phyloP scores from a whole-genome alignment of 2,113 vertebrate species.

The Fukomys damarensis region DNA sequence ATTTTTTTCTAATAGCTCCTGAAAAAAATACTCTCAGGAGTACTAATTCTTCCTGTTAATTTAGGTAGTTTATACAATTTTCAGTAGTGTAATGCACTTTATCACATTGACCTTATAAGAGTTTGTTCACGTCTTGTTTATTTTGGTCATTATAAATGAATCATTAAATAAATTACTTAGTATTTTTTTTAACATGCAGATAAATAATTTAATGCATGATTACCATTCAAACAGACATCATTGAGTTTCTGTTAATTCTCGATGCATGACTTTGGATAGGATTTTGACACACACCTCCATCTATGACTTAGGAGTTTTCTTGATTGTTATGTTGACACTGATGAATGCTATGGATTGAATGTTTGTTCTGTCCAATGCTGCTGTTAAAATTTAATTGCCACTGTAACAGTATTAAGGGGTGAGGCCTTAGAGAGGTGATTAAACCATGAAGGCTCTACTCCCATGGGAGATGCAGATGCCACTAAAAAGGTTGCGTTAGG shows the following conservation, averaged over 20 bases:
- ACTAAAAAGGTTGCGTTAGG: background rate
- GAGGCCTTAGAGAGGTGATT: background rate
- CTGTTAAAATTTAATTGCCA: background rate
- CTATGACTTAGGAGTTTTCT: slow-evolving; percentile 34
- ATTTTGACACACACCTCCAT: background rate
- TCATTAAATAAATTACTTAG: background rate
- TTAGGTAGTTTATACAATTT: slow-evolving; percentile 7
- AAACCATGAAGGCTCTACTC: background rate
- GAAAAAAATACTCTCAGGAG: slow-evolving; percentile 40
- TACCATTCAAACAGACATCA: background rate
- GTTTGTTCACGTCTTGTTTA: background rate
- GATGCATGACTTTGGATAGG: background rate
- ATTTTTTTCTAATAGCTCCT: slow-evolving; percentile 67
- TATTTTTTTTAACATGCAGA: slow-evolving; percentile 17
- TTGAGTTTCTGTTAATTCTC: background rate
- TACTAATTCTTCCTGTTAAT: background rate
- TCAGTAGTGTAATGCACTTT: background rate
- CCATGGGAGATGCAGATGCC: background rate
- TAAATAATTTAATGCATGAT: background rate
- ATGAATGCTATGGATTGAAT: background rate
- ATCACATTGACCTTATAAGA: background rate
- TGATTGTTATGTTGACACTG: background rate
- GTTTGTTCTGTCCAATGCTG: background rate
- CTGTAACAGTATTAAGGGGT: background rate
- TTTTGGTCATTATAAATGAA: background rate